Evolutionary conservation across 2,113 vertebrate genomes (phyloP).

Genomic region (Glaucidium brasilianum): DNA sequence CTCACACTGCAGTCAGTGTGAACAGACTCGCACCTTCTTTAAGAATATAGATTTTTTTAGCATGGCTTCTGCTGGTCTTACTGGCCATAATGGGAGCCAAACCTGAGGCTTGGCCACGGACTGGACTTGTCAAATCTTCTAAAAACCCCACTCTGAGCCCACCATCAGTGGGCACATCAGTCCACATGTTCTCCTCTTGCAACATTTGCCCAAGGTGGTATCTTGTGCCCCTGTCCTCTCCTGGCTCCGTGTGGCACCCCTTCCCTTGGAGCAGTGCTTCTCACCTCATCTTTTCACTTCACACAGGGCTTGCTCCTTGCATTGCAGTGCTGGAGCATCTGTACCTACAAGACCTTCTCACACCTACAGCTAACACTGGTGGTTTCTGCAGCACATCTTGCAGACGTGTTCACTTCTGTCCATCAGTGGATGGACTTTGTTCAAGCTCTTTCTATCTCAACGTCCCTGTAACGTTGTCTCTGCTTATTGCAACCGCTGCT

Average conservation of each 20-base stretch:
- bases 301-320: not conserved
- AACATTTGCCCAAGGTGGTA: not conserved
- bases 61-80: not conserved
- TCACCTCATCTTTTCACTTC: not conserved
- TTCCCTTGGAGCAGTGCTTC: not conserved
- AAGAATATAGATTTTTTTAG: not conserved
- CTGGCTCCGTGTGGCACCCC: not conserved
- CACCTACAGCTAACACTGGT: not conserved
- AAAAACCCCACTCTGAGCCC: not conserved
- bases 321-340: not conserved
- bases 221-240: not conserved
- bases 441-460: not conserved
- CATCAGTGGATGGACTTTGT: not conserved
- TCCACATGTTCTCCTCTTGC: not conserved
- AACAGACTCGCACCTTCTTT: not conserved
- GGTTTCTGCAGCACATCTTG: not conserved
- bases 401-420: not conserved
- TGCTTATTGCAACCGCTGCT: not conserved
- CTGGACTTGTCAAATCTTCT: not conserved
- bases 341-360: not conserved
- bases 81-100: not conserved
- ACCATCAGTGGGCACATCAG: not conserved
- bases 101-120: not conserved
- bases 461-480: fast-evolving
- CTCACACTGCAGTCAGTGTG: not conserved